Evolutionary conservation across 1,140 invertebrate species (phyloP), one percentile per base, ranked within the genome.

Genomic region (Pteromalus puparum): DNA sequence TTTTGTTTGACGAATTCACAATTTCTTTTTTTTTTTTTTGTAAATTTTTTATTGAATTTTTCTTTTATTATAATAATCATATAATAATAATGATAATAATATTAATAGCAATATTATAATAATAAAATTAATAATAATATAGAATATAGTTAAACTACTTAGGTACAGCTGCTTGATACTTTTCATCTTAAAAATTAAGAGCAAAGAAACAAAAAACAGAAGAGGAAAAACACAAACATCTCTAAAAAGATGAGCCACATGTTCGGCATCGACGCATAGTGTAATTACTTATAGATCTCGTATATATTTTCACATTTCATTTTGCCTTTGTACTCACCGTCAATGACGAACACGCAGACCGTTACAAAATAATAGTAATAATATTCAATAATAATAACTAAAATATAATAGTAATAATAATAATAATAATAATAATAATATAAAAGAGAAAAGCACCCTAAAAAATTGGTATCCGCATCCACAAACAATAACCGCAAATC

Each of bases 151-250:
- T 91, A 91, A 87, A 87, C 91, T 92, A 91, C 89, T 91, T 91
- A 92, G 91, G 91, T 92, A 92, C 91, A 90, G 89, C 89, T 91
- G 90, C 90, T 90, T 91, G 90, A 90, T 91, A 90, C 89, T 90
- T 83, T 91, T 88, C 87, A 87, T 87, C 78, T 83, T 83, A 87
- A 87, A 85, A 83, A 79, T 87, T 85, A 87, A 87, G 77, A 88
- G 87, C 88, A 88, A 87, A 86, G 88, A 88, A 86, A 89, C 74
- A 87, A 87, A 87, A 85, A 88, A 87, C 87, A 88, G 81, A 86
- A 87, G 82, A 86, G 72, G 84, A 76, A 87, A 84, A 86, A 87
- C 76, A 85, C 72, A 84, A 87, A 84, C 48, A 48, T 79, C 61
- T 48, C 68, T 75, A 82, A 83, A 79, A 80, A 42, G 38, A 79